Evolutionary conservation across 92 coral and sea anemone species (phyloP), one percentile per base, ranked within the genome.

Genomic region (Pocillopora grandis): DNA sequence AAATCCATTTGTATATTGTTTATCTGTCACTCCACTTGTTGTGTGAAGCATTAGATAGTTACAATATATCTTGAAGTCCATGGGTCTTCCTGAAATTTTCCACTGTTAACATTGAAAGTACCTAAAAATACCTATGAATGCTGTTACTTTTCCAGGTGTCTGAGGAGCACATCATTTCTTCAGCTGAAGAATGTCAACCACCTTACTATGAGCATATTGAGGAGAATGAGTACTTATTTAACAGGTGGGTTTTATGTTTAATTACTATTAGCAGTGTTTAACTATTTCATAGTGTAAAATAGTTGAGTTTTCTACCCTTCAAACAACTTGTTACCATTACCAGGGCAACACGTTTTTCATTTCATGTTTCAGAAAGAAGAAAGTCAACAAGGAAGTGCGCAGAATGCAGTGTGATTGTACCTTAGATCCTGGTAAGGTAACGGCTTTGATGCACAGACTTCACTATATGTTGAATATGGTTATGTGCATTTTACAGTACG

Each of bases 361-460:
- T 0, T 19, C 17, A 70, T 9, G 14, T 78, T 67, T 73, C 79
- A 97, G 99, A 89, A 97, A 94, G 86, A 97, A 94, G 88, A 90
- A 94, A 75, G 82, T 97, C 9, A 97, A 97, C 77, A 97, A 97
- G 79, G 99, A 97, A 81, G 98, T 97, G 11, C 87, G 97, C 56
- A 88, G 88, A 69, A 97, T 97, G 99, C 93, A 91, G 66, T 97
- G 99, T 80, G 98, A 97, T 60, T 97, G 99, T 83, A 79, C 80
- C 17, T 85, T 82, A 76, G 93, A 92, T 75, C 87, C 92, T 80
- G 98, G 98, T 94, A 78, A 58, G 80, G 33, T 42, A 27, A 7
- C 2, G 49, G 49, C 7, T 42, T 0, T 42, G 49, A 62, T n/a
- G n/a, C 42, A 66, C 70, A 66, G 70, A 8, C 31, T 66, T 19